A percentile compares a stretch with the other conserved stretches of the same genome.
These are phyloP conservation scores for Pseudomugil tenellus DNA, from an alignment of 2,797 vertebrate genomes.

Conservation along the genomic window DNA sequence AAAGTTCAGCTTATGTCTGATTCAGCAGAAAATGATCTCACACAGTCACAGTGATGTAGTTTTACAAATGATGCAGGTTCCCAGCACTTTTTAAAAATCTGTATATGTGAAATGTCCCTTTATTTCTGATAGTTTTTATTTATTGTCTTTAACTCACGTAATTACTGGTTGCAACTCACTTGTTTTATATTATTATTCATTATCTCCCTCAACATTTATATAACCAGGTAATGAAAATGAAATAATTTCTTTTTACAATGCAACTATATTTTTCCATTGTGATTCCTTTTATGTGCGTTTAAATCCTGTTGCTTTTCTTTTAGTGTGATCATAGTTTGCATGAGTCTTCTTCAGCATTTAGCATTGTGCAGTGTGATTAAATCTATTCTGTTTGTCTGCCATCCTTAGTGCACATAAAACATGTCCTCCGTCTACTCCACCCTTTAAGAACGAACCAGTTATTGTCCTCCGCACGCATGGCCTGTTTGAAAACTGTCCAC, in stretches of 20 bases:
- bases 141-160: neutral
- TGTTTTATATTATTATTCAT: neutral
- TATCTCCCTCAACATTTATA: neutral
- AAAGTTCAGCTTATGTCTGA: neutral
- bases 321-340: neutral
- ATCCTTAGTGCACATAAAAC: too few species aligned
- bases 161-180: neutral
- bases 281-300: too few species aligned
- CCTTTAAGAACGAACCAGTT: neutral
- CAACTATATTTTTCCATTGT: neutral
- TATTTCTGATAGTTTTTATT: neutral
- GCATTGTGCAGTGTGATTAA: neutral
- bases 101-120: neutral
- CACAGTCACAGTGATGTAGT: too few species aligned
- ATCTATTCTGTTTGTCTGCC: neutral
- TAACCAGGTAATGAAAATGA: neutral
- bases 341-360: neutral
- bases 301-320: neutral
- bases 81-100: neutral
- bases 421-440: neutral
- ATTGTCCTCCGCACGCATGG: neutral
- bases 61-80: neutral
- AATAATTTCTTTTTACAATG: neutral
- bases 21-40: neutral
- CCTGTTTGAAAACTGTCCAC: neutral